Base-by-base conservation (phyloP, 2,888 invertebrate species). In the Plebejus melissa region DNA sequence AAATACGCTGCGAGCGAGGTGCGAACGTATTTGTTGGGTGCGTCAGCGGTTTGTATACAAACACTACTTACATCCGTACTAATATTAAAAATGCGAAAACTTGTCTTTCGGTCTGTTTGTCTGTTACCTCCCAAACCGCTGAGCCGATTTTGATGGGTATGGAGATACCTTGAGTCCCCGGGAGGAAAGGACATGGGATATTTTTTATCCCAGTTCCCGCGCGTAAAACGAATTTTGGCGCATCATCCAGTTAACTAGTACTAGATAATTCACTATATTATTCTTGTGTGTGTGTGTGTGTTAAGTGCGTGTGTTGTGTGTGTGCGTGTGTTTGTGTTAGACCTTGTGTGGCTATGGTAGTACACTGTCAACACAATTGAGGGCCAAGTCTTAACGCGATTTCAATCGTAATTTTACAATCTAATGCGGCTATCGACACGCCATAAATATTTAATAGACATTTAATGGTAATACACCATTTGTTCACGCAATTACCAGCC, bases 321-420 rank as follows among this genome's bases (percentile, higher is more conserved):
- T 11, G 38, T 7, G 38, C n/a, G 0, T 16, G 36, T 58, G 38
- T 11, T 58, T 7, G 38, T n/a, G 16, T 9, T 79, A 80, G 86
- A 84, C 87, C 86, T 87, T 87, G 81, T 79, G 76, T 74, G 78
- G 80, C 78, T 78, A 79, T 80, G 81, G 60, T 60, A 28, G 54
- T 28, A 28, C 22, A 60, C 60, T 60, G 22, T 60, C 60, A 60
- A 60, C 60, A 60, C 28, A 60, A 60, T 60, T 60, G 28, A 28
- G 60, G 60, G 60, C 60, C 60, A 60, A 60, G 11, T 60, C 11
- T 11, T 28, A 28, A 60, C 60, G 11, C 60, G 60, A 60, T 58
- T 58, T 58, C 58, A 58, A 58, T 60, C 60, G 28, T 60, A 9
- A 11, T 60, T 60, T 60, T 22, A 28, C 60, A 11, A 60, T 22